Evolutionary conservation across 2,797 vertebrate species (phyloP).

Genomic region (Myotis myotis): DNA sequence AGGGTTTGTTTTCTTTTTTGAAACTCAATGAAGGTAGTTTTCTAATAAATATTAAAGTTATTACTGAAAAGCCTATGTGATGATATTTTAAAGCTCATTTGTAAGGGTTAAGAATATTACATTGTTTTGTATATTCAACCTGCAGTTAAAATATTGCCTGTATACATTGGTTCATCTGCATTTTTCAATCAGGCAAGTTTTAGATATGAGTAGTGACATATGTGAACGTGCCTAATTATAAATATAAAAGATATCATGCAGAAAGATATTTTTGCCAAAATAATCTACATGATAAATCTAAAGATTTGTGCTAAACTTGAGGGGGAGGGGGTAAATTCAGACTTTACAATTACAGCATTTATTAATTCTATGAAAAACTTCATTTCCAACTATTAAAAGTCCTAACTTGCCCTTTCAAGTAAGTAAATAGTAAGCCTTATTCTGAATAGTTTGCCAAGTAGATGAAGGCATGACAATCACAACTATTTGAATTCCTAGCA

Average conservation of each 20-base stretch:
- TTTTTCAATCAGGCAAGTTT: conserved; percentile 32
- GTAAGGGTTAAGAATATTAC: background rate
- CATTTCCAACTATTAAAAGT: background rate
- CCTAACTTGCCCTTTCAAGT: background rate
- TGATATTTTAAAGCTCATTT: conserved; percentile 39
- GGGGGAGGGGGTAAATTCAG: background rate
- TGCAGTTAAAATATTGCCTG: background rate
- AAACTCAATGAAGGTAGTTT: conserved; percentile 21
- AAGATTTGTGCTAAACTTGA: background rate
- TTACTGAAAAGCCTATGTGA: conserved; percentile 15
- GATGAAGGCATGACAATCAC: background rate
- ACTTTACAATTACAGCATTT: background rate
- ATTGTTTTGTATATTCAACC: background rate
- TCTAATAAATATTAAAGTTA: conserved; percentile 36
- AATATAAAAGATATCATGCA: background rate
- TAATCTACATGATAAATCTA: conserved; percentile 28
- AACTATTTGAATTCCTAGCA: background rate
- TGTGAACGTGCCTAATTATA: background rate
- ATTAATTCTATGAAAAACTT: background rate
- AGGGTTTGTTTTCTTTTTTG: background rate
- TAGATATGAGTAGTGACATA: background rate
- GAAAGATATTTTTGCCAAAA: conserved; percentile 23
- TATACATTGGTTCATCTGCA: background rate
- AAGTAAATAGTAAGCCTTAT: background rate
- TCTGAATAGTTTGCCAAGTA: background rate